Base-by-base conservation (phyloP, 2,888 invertebrate genomes). In the Nysson spinosus region DNA sequence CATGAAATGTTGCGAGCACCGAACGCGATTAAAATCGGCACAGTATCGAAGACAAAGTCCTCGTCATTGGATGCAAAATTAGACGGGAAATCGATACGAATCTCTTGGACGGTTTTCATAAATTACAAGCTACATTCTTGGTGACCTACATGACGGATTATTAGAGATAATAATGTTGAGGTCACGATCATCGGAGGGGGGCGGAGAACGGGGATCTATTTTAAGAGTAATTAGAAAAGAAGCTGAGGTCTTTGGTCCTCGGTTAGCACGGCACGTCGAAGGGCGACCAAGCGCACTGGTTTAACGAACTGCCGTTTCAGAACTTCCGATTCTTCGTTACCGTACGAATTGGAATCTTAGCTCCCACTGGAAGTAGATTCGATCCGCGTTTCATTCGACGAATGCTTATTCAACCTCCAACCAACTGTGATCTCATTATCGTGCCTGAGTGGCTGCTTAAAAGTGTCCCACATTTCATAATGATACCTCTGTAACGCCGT, bases 391-490 rank as follows among this genome's bases (percentile, higher is more conserved):
- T 43, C 51, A 63, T 51, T 22, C 44, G 44, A 16, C 40, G 34
- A 66, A 50, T 52, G 43, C 65, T 74, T 60, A 55, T 63, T 50
- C 60, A 28, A 43, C 30, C 52, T 61, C 43, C 72, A 56, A 67
- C 63, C 69, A 50, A 57, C 66, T 69, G 68, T 74, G 72, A 75
- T 73, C 68, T 79, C 80, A 76, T 79, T 79, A 80, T 63, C 67
- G 68, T 58, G 51, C 49, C 43, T 40, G 61, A 67, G 63, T 68
- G 71, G 69, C 42, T 46, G 65, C 58, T 77, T 77, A 77, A 75
- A 72, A 64, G 39, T 68, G 63, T 69, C 64, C 69, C 64, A 63
- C 57, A 66, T 68, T 69, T 75, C 69, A 56, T 71, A 68, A 79
- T 73, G 68, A 77, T 66, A 78, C 54, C 42, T 55, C 28, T 62